Evolutionary conservation across 2,113 vertebrate genomes (phyloP).

Genomic region (Rhinoptilus africanus): DNA sequence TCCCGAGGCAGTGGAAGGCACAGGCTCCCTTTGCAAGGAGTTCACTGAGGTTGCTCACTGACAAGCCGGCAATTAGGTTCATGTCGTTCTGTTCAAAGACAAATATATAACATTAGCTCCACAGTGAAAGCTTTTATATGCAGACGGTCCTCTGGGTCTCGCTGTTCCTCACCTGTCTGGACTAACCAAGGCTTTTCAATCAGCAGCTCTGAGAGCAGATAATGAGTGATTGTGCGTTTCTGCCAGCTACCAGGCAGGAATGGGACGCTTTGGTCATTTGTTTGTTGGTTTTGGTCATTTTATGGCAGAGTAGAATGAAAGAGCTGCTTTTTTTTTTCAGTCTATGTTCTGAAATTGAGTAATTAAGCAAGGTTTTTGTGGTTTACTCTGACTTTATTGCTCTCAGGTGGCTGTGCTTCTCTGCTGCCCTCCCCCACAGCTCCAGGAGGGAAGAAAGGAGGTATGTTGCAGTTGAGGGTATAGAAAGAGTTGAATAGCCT

Average conservation of each 20-base stretch:
- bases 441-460: background rate
- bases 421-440: background rate
- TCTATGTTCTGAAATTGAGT: background rate
- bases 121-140: background rate
- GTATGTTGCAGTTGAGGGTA: background rate
- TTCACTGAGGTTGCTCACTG: background rate
- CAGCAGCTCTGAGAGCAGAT: background rate
- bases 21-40: background rate
- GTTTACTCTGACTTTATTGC: background rate
- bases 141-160: background rate
- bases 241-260: background rate
- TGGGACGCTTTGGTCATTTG: background rate
- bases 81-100: background rate
- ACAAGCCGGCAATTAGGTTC: background rate
- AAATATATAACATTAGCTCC: background rate
- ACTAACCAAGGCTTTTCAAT: background rate
- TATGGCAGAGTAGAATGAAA: conserved; percentile 6
- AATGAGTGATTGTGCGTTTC: background rate
- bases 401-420: background rate
- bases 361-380: background rate
- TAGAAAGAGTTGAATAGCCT: background rate
- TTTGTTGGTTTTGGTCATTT: conserved; percentile 5
- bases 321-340: background rate
- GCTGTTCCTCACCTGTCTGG: conserved; percentile 5
- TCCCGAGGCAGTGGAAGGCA: background rate